Base-by-base conservation (phyloP, 2,113 vertebrate genomes). In the Rutilus rutilus region DNA sequence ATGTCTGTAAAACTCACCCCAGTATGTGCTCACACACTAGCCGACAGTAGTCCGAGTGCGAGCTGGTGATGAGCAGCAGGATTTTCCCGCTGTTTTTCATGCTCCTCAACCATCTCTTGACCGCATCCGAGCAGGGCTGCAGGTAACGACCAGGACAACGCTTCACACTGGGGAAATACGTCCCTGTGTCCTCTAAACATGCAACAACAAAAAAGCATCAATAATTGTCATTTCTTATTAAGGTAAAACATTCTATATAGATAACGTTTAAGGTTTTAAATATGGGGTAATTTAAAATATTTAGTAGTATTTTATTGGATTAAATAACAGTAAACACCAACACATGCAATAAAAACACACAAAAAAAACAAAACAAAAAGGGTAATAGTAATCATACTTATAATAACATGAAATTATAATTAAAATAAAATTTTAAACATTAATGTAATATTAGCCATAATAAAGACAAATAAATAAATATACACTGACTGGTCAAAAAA, bases 1-100 rank as follows among this genome's bases (percentile, higher is more conserved):
- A 11, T 33, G 15, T 23, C 4, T 50, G 59, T 71, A 4, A 14
- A 33, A 67, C 96, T 96, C 92, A 99, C 97, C 98, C 98, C 82
- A 98, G 89, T 86, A 96, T 94, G 90, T 97, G 92, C 57, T 97
- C 95, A 84, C 97, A 98, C 87, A 99, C 93, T 21, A 99, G 96
- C 85, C 95, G 95, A 93, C 97, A 98, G 91, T 98, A 98, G 93
- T 99, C 97, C 67, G 97, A 98, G 92, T 99, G 97, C 87, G 97
- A 99, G 93, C 97, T 99, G 83, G 97, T 98, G 91, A 99, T 98
- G 87, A 99, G 93, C 23, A 98, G 90, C 21, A 98, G 94, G 85
- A 97, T 92, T 92, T 99, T 98, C 76, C 97, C 96, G 1, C 95
- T 93, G 23, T 89, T 95, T 90, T 97, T 99, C 89, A 99, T 94